Percentiles rank a stretch among this genome's conserved stretches.
Evolutionary conservation across 2,113 vertebrate genomes (phyloP).

Genomic region (Seriola dumerili): DNA sequence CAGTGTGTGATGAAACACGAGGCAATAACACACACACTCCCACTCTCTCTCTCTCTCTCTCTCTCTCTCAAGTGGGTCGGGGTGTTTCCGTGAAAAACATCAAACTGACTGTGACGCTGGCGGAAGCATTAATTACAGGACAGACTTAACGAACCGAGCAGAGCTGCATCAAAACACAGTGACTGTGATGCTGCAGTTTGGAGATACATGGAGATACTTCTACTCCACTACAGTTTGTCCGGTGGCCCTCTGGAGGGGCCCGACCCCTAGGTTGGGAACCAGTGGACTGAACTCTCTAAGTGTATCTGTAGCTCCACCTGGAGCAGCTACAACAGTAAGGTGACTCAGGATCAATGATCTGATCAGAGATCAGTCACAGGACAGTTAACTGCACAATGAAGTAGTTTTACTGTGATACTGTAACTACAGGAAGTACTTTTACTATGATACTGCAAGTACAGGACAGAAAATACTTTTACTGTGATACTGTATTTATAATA

Average conservation of each 20-base stretch:
- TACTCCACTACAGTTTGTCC: too few species aligned
- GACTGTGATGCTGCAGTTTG: background rate
- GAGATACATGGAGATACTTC: too few species aligned
- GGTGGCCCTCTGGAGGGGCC: too few species aligned
- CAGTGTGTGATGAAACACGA: slow-evolving; percentile 47
- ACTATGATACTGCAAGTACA: background rate
- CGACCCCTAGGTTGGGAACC: too few species aligned
- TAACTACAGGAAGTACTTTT: background rate
- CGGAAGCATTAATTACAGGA: slow-evolving; percentile 39
- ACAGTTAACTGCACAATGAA: too few species aligned
- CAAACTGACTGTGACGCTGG: background rate
- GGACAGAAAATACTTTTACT: too few species aligned
- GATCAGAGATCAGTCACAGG: too few species aligned
- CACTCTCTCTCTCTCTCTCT: background rate
- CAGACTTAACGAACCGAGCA: background rate
- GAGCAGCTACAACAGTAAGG: too few species aligned
- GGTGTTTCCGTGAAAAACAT: slow-evolving; percentile 13
- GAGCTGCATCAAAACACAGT: background rate
- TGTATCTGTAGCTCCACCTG: too few species aligned
- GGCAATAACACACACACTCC: slow-evolving; percentile 31
- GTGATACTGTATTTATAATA: too few species aligned
- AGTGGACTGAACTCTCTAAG: too few species aligned
- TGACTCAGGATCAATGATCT: too few species aligned
- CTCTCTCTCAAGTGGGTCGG: slow-evolving; percentile 14
- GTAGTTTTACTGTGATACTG: background rate